Evolutionary conservation across 23 tunicate species (phyloP).

Genomic region (Styela clava): DNA sequence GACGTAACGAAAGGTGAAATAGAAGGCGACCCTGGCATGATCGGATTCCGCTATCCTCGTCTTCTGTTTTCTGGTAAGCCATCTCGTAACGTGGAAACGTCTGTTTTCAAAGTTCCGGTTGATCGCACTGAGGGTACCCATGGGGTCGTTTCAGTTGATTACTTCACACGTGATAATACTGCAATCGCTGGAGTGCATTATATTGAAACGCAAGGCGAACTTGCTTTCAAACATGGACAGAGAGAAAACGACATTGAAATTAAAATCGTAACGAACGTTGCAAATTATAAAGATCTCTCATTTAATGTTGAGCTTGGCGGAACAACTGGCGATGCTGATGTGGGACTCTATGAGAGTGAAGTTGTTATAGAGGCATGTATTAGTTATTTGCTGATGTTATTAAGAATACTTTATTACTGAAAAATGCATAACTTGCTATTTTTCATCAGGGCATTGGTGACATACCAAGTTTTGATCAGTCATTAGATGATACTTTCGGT

Average conservation of each 20-base stretch:
- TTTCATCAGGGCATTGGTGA: background rate
- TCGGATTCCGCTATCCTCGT: constrained; percentile 56
- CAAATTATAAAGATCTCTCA: constrained; percentile 22
- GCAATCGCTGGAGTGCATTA: constrained; percentile 88
- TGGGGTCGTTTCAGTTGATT: constrained; percentile 75
- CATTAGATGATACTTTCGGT: background rate
- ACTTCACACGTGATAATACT: constrained; percentile 85
- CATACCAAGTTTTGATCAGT: background rate
- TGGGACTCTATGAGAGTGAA: constrained; percentile 85
- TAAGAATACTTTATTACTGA: too few relatives aligned
- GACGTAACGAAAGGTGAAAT: background rate
- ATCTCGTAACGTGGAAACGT: constrained; percentile 15
- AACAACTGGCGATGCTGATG: constrained; percentile 77
- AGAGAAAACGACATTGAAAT: constrained; percentile 44
- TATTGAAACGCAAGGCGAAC: constrained; percentile 38
- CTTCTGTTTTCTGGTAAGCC: constrained; percentile 17
- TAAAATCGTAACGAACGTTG: constrained; percentile 29
- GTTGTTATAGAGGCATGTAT: constrained; percentile 46
- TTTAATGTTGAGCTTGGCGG: constrained; percentile 80
- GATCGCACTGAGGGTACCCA: constrained; percentile 60
- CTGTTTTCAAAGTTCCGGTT: constrained; percentile 44
- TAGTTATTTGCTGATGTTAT: background rate
- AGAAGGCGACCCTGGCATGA: constrained; percentile 63
- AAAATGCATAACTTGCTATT: background rate
- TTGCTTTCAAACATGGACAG: constrained; percentile 75